phyloP scores from a whole-genome alignment of 2,113 vertebrate species.

The Salvelinus namaycush region DNA sequence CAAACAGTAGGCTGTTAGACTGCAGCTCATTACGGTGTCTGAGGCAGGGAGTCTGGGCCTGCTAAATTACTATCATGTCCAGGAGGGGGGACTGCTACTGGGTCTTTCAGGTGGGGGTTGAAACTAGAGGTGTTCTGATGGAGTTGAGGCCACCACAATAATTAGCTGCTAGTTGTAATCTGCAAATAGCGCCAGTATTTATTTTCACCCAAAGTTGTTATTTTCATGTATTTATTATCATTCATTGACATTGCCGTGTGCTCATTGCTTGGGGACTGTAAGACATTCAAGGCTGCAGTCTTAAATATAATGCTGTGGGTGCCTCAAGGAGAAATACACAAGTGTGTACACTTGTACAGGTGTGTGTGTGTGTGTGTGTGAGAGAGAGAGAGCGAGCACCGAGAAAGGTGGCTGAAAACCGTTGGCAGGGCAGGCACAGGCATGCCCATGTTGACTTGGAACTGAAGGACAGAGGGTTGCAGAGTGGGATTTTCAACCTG shows the following conservation, averaged over 20 bases:
- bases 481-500: no score
- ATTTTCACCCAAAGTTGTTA: constrained; percentile 52
- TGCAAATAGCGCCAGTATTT: constrained; percentile 42
- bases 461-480: neutral
- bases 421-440: constrained; percentile 56
- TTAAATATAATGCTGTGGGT: constrained; percentile 24
- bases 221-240: constrained; percentile 21
- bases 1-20: constrained; percentile 31
- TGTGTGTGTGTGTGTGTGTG: no score
- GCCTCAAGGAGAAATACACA: constrained; percentile 48
- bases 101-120: constrained; percentile 9
- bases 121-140: constrained; percentile 42
- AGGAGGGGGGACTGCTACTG: constrained; percentile 6
- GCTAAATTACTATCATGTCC: constrained; percentile 20
- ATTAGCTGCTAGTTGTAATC: constrained; percentile 64
- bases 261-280: constrained; percentile 13
- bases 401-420: constrained; percentile 54
- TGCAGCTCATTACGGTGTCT: neutral
- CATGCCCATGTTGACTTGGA: constrained; percentile 52
- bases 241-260: constrained; percentile 39
- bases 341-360: neutral
- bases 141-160: constrained; percentile 57
- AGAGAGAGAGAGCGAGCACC: constrained; percentile 11
- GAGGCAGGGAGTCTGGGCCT: neutral
- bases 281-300: constrained; percentile 16